These are phyloP conservation scores for Aphidoletes aphidimyza DNA, from an alignment of 2,888 invertebrate species.

Conservation along the genomic window DNA sequence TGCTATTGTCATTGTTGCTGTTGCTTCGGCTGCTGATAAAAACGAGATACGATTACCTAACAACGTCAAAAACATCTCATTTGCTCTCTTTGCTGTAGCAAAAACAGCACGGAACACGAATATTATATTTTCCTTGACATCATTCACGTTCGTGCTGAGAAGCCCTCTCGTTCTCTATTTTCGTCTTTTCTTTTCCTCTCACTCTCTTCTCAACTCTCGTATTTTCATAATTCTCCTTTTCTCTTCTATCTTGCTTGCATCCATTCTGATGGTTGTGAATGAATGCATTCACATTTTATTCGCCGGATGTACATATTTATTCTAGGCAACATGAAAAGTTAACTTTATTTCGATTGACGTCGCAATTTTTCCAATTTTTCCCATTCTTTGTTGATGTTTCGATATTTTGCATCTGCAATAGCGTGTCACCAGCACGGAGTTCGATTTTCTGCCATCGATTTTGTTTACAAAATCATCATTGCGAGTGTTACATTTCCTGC, in stretches of 20 bases:
- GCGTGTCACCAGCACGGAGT: neutral
- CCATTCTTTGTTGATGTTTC: too few species aligned
- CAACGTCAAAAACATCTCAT: conserved; percentile 51
- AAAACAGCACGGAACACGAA: conserved; percentile 23
- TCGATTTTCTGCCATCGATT: conserved; percentile 24
- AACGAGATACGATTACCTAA: conserved; percentile 47
- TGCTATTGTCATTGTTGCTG: neutral
- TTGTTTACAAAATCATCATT: conserved; percentile 35
- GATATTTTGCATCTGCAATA: neutral
- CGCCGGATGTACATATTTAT: neutral
- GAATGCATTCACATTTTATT: neutral
- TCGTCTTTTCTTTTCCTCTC: neutral
- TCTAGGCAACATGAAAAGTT: neutral
- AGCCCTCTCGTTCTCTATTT: neutral
- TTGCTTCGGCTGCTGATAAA: neutral
- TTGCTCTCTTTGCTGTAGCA: neutral
- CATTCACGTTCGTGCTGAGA: neutral
- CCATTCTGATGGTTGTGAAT: too few species aligned
- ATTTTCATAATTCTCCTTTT: too few species aligned
- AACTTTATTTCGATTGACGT: conserved; percentile 9
- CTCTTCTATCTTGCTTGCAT: too few species aligned
- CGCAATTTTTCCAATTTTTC: conserved; percentile 37
- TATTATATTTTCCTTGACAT: conserved; percentile 40
- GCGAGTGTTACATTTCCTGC: neutral
- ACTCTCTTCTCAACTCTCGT: neutral